Base-by-base conservation (phyloP, 2,888 invertebrate species). In the Megalurothrips usitatus region DNA sequence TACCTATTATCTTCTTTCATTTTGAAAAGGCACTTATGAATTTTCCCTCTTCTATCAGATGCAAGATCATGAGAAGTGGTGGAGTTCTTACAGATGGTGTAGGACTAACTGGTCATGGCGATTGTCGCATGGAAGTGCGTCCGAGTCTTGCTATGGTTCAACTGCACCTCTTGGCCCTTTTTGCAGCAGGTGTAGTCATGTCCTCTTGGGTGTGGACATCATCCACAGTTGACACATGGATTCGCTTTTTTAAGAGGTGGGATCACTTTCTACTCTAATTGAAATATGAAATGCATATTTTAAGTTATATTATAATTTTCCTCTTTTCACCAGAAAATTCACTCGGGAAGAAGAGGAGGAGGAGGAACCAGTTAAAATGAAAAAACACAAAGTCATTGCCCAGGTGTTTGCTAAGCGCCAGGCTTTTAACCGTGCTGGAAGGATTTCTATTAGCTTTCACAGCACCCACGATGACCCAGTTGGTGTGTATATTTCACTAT, bases 181-280 rank as follows among this genome's bases (percentile, higher is more conserved):
- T 96, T 88, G 93, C 93, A 83, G 92, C 94, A 68, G 96, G 96
- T 78, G 91, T 96, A 82, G 91, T 94, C 48, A 95, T 97, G 94
- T 95, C 96, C 6, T 95, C 96, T 0, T 98, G 97, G 96, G 94
- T 96, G 49, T 98, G 96, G 96, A 97, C 95, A 11, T 91, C 91
- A 34, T 93, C 95, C 68, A 95, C 96, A 9, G 87, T 94, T 10
- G 92, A 94, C 84, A 92, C 94, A 19, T 98, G 98, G 98, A 91
- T 92, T 82, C 90, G 96, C 81, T 96, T 94, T 87, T 88, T 96
- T 82, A 91, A 93, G 86, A 93, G 93, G 96, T 96, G 88, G 85
- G 83, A 82, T 79, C 26, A 28, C 8, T 80, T 82, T 80, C 79
- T 82, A 11, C 19, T 23, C 19, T 28, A 14, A 47, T 17, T 1